Conservation (phyloP, 1,140 invertebrate genomes). For the Adelges cooleyi region DNA sequence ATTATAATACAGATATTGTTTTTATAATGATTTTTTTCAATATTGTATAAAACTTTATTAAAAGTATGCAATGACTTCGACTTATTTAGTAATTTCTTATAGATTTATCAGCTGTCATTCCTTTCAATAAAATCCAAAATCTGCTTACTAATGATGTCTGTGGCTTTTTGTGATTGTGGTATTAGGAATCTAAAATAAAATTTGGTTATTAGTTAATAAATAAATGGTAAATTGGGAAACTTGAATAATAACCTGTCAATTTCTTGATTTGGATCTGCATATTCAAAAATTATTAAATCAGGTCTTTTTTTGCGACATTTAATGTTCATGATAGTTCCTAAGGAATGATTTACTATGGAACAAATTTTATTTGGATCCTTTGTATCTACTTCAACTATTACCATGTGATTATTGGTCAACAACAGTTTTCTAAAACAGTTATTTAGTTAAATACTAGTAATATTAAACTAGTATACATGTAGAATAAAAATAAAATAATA, state of each 20-base stretch:
- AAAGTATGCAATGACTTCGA: too few relatives aligned
- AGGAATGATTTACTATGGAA: constrained; percentile 7
- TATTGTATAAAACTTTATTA: too few relatives aligned
- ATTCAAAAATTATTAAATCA: not conserved
- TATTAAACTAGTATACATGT: too few relatives aligned
- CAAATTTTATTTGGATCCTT: constrained; percentile 18
- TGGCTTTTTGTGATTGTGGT: constrained; percentile 80
- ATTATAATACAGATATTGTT: too few relatives aligned
- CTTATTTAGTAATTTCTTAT: not conserved
- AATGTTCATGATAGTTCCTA: constrained; percentile 16
- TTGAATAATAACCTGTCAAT: not conserved
- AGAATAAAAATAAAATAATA: too few relatives aligned
- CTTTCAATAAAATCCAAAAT: constrained; percentile 38
- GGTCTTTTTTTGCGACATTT: not conserved
- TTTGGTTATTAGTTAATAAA: too few relatives aligned
- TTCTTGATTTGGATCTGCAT: not conserved
- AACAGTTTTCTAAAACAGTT: constrained; percentile 10
- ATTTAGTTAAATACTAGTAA: too few relatives aligned
- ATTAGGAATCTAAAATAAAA: constrained; percentile 59
- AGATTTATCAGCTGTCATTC: constrained; percentile 6
- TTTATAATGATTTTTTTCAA: too few relatives aligned
- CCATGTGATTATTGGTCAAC: not conserved
- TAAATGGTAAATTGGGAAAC: too few relatives aligned
- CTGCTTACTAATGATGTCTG: constrained; percentile 63
- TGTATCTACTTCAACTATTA: constrained; percentile 12